Evolutionary conservation across 2,888 invertebrate genomes (phyloP).

Genomic region (Dioctria rufipes): DNA sequence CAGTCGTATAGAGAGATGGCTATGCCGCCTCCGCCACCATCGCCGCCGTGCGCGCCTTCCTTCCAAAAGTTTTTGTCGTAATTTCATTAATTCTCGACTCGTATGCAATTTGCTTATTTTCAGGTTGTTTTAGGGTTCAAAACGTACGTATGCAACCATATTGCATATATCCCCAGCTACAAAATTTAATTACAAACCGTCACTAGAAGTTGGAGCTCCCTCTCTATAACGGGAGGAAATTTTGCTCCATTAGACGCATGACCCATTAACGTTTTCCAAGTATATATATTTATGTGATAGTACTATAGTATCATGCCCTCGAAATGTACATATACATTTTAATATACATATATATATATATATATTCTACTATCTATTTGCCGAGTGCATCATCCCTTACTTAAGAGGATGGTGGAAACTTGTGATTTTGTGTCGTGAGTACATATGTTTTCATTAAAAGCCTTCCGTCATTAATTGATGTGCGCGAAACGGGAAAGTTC

Average conservation of each 20-base stretch:
- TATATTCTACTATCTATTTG: constrained; percentile 1
- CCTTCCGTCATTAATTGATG: constrained; percentile 55
- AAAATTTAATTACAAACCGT: constrained; percentile 54
- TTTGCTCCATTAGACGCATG: constrained; percentile 49
- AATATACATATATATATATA: not conserved
- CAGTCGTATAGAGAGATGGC: too few relatives aligned
- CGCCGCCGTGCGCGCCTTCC: not conserved
- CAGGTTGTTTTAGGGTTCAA: constrained; percentile 18
- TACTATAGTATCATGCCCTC: not conserved
- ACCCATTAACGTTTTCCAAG: constrained; percentile 36
- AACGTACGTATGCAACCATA: constrained; percentile 45
- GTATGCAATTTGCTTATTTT: constrained; percentile 47
- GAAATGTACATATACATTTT: not conserved
- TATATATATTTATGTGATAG: not conserved
- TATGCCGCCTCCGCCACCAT: not conserved
- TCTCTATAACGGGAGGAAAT: not conserved
- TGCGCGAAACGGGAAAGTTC: not conserved
- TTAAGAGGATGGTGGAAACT: constrained; percentile 17
- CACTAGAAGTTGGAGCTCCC: constrained; percentile 9
- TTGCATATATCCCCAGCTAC: constrained; percentile 29
- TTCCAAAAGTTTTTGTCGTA: constrained; percentile 47
- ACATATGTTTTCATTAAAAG: constrained; percentile 55
- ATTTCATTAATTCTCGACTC: constrained; percentile 54
- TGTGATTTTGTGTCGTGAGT: constrained; percentile 24
- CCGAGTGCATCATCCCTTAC: constrained; percentile 28